Conservation (phyloP, 2,888 invertebrate genomes). For the Saturnia japonica region DNA sequence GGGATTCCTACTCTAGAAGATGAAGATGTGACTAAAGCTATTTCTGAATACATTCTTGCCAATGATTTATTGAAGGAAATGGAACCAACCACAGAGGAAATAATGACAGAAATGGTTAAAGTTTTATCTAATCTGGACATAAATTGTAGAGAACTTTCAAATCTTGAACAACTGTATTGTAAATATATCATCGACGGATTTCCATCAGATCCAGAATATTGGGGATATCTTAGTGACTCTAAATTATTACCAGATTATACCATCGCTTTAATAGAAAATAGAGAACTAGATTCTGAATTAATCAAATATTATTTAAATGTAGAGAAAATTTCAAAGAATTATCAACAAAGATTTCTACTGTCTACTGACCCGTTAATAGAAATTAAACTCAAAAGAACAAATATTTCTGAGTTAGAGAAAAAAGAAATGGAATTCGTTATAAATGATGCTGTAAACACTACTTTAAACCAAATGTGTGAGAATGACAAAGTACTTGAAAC, state of each 20-base stretch:
- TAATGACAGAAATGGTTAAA: constrained; percentile 62
- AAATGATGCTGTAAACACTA: constrained; percentile 38
- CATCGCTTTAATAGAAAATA: constrained; percentile 78
- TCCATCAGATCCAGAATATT: constrained; percentile 72
- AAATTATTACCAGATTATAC: constrained; percentile 80
- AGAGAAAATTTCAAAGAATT: constrained; percentile 47
- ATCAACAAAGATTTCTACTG: constrained; percentile 50
- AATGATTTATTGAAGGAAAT: constrained; percentile 70
- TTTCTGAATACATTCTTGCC: constrained; percentile 56
- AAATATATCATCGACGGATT: constrained; percentile 85
- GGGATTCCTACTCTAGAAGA: constrained; percentile 68
- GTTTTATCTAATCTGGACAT: constrained; percentile 62
- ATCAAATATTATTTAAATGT: constrained; percentile 61
- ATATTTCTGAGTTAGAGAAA: constrained; percentile 26
- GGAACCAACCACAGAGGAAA: constrained; percentile 65
- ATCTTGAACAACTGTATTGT: constrained; percentile 55
- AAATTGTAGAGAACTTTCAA: constrained; percentile 45
- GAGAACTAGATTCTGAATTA: constrained; percentile 62
- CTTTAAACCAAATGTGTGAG: constrained; percentile 32
- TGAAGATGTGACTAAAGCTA: constrained; percentile 66
- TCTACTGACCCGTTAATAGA: constrained; percentile 60
- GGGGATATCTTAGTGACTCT: constrained; percentile 66
- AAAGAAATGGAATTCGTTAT: constrained; percentile 48
- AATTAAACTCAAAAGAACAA: constrained; percentile 46
- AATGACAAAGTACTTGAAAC: constrained; percentile 34